Base-by-base conservation (phyloP, 2,888 invertebrate genomes). In the Melinaea menophilus region DNA sequence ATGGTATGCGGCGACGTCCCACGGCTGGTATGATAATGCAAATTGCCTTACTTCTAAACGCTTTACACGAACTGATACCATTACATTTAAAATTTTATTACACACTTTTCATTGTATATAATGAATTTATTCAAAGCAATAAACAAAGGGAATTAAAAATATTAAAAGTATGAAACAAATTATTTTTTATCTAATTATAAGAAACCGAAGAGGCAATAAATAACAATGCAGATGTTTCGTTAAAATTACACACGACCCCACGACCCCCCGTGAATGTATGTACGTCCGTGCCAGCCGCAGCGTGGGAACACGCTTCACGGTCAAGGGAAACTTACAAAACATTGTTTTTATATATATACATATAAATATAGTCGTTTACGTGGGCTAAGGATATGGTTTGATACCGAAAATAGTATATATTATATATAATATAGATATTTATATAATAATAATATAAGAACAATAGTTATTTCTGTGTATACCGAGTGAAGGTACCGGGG, bases 1-100 rank as follows among this genome's bases (percentile, higher is more conserved):
- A 76, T 69, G 65, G 67, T 70, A 75, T 75, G 74, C 74, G 66
- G 66, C 70, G 68, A 41, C 9, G 41, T 71, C 65, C 71, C 63
- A 65, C 60, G 64, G 62, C 35, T 56, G 54, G 46, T 55, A 35
- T 46, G 55, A 57, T 31, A 59, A 59, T 59, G 58, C 33, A 34
- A 46, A 51, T 59, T 37, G 11, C 9, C 58, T 59, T 37, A 11
- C 13, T 47, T 41, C 33, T 34, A 37, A 57, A 59, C 2, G 51
- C 31, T 41, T 41, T 11, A 51, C 51, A 51, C 51, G 11, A 31
- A n/a, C 51, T 51, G 51, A 51, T 51, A 51, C 51, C 51, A 51
- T 5, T 51, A 51, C 22, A 31, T 31, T 51, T 51, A 9, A 41
- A 41, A 9, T 41, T 41, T 41, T 41, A 41, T 41, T 5, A 41